phyloP scores from a whole-genome alignment of 2,113 vertebrate genomes.

The Oncorhynchus masou region DNA sequence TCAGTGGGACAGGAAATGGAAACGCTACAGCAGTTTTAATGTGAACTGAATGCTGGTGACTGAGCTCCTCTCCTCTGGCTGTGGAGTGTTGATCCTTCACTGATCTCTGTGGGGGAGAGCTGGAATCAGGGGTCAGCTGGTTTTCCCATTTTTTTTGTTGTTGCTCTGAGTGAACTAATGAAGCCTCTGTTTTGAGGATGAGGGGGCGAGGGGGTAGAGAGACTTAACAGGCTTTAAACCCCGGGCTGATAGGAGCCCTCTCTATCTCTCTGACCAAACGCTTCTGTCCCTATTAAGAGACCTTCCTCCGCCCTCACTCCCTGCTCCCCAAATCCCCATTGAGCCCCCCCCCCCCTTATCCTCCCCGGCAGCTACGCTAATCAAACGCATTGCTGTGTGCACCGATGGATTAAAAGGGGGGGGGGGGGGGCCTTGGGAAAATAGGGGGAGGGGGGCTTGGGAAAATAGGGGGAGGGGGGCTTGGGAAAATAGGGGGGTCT shows the following conservation, averaged over 20 bases:
- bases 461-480: too few relatives aligned
- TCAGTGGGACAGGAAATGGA: too few relatives aligned
- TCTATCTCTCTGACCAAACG: constrained; percentile 5
- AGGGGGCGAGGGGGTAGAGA: constrained; percentile 1
- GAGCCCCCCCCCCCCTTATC: not conserved
- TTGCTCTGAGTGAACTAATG: constrained; percentile 21
- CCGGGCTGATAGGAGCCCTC: not conserved
- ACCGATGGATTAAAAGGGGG: not conserved
- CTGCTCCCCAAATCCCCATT: not conserved
- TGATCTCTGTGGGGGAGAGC: not conserved
- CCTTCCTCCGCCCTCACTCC: not conserved
- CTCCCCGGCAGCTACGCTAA: not conserved
- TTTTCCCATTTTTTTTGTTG: not conserved
- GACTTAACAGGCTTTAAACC: constrained; percentile 44
- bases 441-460: too few relatives aligned
- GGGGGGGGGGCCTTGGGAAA: too few relatives aligned
- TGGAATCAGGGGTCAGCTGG: not conserved
- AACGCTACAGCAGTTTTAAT: too few relatives aligned
- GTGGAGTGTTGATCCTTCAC: not conserved
- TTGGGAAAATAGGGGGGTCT: too few relatives aligned
- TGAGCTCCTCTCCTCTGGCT: not conserved
- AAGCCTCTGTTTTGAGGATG: constrained; percentile 31
- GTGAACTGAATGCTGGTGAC: too few relatives aligned
- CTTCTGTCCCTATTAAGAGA: constrained; percentile 8
- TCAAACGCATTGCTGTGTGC: not conserved